phyloP scores from a whole-genome alignment of 2,797 vertebrate genomes.

The Fratercula arctica region DNA sequence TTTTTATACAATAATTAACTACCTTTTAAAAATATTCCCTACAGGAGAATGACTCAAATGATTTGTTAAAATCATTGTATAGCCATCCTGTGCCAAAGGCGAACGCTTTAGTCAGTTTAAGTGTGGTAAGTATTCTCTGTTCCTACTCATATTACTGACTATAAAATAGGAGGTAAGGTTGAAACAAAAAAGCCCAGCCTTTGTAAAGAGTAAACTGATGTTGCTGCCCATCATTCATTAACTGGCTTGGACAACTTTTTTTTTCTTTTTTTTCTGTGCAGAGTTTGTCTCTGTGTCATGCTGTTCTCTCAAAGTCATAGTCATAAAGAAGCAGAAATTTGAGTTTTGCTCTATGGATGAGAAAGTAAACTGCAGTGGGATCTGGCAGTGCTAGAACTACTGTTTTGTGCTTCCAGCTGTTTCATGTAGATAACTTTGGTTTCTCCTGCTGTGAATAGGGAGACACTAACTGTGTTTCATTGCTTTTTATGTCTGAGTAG shows the following conservation, averaged over 20 bases:
- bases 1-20: conserved; percentile 7
- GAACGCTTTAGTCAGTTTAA: conserved; percentile 89
- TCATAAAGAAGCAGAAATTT: conserved; percentile 20
- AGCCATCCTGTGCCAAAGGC: conserved; percentile 92
- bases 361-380: neutral
- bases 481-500: neutral
- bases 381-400: neutral
- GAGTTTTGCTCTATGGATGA: neutral
- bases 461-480: conserved; percentile 7
- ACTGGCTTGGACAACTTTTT: neutral
- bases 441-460: conserved; percentile 25
- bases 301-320: neutral
- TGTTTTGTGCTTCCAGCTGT: conserved; percentile 3
- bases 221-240: neutral
- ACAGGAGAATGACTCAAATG: conserved; percentile 93
- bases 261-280: fast-evolving
- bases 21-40: conserved; percentile 31
- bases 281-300: neutral
- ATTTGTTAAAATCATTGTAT: conserved; percentile 91
- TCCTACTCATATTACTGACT: neutral
- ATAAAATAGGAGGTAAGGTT: neutral
- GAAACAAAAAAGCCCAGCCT: neutral
- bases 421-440: conserved; percentile 5
- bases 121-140: conserved; percentile 85
- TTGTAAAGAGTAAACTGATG: neutral